These are phyloP conservation scores for Sebastes reedi DNA, from an alignment of 2,797 vertebrate genomes.

Conservation along the genomic window DNA sequence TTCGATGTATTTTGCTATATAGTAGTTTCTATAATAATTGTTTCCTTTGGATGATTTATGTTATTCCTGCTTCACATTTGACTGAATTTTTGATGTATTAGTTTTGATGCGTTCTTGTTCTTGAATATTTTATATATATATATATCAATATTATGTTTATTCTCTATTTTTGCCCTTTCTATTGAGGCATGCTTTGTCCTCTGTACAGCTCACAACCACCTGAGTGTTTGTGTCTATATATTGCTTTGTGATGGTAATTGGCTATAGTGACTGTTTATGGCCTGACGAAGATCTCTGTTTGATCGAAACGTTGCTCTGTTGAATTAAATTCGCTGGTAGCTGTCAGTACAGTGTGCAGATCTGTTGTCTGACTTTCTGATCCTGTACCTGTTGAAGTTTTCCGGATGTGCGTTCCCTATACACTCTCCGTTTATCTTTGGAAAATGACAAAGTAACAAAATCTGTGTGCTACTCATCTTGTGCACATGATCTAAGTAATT, in stretches of 20 bases:
- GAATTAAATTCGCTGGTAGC: not conserved
- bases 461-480: conserved; percentile 6
- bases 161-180: not conserved
- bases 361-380: not conserved
- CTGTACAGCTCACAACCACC: not conserved
- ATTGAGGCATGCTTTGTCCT: not conserved
- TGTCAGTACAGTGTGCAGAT: not conserved
- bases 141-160: no score
- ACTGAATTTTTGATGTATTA: not conserved
- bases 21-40: not conserved
- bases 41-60: not conserved
- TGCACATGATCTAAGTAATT: conserved; percentile 66
- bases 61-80: not conserved
- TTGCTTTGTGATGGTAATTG: not conserved
- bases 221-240: not conserved
- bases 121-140: not conserved
- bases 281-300: not conserved
- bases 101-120: not conserved
- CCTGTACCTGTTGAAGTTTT: not conserved
- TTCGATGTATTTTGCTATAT: not conserved
- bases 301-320: not conserved
- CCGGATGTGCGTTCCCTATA: not conserved
- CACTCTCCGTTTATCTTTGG: not conserved
- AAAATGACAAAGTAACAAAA: conserved; percentile 45
- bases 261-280: not conserved